A percentile compares a stretch with the other conserved stretches of the same genome.
Evolutionary conservation across 2,113 vertebrate genomes (phyloP).

Genomic region (Cricetomys ansorgei): DNA sequence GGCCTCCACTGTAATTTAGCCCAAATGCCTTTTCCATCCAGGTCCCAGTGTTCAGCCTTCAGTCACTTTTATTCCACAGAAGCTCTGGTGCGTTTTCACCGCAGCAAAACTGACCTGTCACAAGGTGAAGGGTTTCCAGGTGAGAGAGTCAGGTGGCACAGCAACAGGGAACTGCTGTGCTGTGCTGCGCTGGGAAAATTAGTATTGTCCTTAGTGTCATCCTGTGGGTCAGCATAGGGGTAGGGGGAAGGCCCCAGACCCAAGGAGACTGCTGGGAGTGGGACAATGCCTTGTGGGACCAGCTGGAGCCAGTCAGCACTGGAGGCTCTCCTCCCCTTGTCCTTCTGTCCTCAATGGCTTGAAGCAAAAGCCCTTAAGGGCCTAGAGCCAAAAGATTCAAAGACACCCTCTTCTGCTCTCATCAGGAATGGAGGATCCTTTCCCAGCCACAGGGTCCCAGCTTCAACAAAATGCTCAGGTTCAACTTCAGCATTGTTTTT

Average conservation of each 20-base stretch:
- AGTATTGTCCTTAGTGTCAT: neutral
- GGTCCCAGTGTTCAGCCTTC: neutral
- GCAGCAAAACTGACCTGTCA: neutral
- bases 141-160: neutral
- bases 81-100: neutral
- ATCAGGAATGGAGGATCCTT: rapidly evolving
- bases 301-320: neutral
- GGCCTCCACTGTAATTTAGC: slow-evolving; percentile 49
- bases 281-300: too few species aligned
- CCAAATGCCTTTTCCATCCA: slow-evolving; percentile 9
- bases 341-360: too few species aligned
- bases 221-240: neutral
- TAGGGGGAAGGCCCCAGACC: neutral
- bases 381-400: neutral
- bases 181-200: rapidly evolving
- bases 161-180: neutral
- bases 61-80: neutral
- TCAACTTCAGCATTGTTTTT: neutral
- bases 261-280: neutral
- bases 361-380: neutral
- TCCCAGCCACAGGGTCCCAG: neutral
- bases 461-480: neutral
- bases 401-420: neutral
- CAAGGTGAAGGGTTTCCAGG: neutral
- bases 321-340: neutral